Conservation (phyloP, 2,113 vertebrate genomes). For the Bufo gargarizans region DNA sequence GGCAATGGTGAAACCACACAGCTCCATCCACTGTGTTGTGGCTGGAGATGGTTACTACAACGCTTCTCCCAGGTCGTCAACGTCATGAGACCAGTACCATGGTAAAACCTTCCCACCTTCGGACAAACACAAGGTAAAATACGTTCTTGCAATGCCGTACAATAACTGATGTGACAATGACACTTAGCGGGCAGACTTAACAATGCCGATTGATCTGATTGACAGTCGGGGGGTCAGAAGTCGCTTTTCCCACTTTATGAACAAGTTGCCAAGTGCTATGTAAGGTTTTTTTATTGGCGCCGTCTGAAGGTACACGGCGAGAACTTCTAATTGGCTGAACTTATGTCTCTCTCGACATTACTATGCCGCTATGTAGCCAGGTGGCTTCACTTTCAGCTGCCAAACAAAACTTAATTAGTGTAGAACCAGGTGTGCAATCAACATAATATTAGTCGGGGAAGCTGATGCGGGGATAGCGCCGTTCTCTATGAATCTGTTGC, state of each 20-base stretch:
- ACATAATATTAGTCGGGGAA: background rate
- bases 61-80: no score
- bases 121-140: background rate
- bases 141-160: background rate
- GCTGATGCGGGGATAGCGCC: background rate
- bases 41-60: no score
- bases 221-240: background rate
- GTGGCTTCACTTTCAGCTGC: constrained; percentile 8
- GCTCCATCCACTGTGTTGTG: no score
- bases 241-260: background rate
- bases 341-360: constrained; percentile 11
- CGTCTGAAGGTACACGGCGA: background rate
- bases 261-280: background rate
- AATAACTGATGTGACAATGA: background rate
- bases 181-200: background rate
- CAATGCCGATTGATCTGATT: background rate
- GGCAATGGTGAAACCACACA: no score
- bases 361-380: constrained; percentile 13
- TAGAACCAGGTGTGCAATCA: constrained; percentile 35
- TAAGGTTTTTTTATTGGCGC: background rate
- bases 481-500: background rate
- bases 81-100: no score
- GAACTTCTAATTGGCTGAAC: constrained; percentile 19
- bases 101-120: background rate
- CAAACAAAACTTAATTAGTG: constrained; percentile 36